Evolutionary conservation across 2,888 invertebrate genomes (phyloP).

Genomic region (Sabellastarte sp.): DNA sequence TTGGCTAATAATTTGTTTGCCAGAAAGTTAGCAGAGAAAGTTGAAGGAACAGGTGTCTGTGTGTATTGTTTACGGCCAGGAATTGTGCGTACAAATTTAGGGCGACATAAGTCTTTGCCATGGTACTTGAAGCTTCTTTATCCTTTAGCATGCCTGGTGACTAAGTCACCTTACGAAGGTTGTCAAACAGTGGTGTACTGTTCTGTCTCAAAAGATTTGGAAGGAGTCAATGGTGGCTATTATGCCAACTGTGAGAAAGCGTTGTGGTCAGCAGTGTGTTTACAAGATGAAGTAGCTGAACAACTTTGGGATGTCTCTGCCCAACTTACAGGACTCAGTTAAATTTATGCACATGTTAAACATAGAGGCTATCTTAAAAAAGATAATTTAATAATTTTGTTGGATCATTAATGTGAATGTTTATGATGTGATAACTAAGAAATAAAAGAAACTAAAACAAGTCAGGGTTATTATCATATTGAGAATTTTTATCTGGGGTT

Average conservation of each 20-base stretch:
- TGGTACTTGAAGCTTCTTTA: slow-evolving; percentile 15
- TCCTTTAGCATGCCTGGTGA: slow-evolving; percentile 24
- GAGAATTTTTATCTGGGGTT: too few relatives aligned
- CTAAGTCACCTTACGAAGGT: slow-evolving; percentile 38
- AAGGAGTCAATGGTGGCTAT: not conserved
- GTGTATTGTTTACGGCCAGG: slow-evolving; percentile 54
- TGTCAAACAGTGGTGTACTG: slow-evolving; percentile 51
- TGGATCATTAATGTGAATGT: too few relatives aligned
- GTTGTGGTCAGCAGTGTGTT: not conserved
- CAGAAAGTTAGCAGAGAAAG: slow-evolving; percentile 42
- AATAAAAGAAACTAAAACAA: too few relatives aligned
- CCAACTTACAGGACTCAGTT: too few relatives aligned
- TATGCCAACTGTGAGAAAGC: not conserved
- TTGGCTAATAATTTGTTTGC: slow-evolving; percentile 55
- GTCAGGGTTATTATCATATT: too few relatives aligned
- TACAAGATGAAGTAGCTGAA: too few relatives aligned
- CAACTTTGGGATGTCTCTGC: too few relatives aligned
- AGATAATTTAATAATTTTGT: too few relatives aligned
- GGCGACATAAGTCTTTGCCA: slow-evolving; percentile 35
- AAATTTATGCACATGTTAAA: too few relatives aligned
- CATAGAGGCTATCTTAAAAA: too few relatives aligned
- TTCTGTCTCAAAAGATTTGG: slow-evolving; percentile 24
- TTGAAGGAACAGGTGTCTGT: slow-evolving; percentile 39
- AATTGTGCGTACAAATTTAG: slow-evolving; percentile 49
- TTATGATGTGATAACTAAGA: too few relatives aligned